Evolutionary conservation across 1,140 invertebrate genomes (phyloP).

Genomic region (Antheraea pernyi): DNA sequence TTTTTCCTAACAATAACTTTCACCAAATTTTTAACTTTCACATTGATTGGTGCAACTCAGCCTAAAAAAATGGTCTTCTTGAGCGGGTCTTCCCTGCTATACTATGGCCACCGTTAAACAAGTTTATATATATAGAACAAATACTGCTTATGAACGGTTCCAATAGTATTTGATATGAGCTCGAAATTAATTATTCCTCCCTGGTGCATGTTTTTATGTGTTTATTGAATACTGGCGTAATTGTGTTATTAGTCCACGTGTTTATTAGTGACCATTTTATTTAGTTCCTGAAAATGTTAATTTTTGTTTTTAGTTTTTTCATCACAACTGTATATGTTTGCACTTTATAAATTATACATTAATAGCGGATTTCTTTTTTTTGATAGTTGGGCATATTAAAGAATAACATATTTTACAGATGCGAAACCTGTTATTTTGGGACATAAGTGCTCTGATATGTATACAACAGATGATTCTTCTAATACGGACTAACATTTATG

Average conservation of each 20-base stretch:
- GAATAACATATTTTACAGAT: conserved; percentile 60
- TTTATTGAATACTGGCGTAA: conserved; percentile 66
- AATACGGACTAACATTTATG: conserved; percentile 40
- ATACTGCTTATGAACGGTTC: not conserved
- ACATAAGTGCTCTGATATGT: conserved; percentile 49
- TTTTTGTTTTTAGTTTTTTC: not conserved
- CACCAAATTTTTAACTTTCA: no score
- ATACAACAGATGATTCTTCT: conserved; percentile 51
- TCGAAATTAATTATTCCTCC: conserved; percentile 6
- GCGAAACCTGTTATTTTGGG: conserved; percentile 50
- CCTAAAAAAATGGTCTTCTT: no score
- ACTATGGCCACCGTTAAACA: no score
- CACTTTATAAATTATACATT: not conserved
- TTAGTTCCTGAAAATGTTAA: not conserved
- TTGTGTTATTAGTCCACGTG: conserved; percentile 38
- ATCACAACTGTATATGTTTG: not conserved
- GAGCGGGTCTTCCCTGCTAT: no score
- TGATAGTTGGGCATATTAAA: conserved; percentile 44
- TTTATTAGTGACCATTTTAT: not conserved
- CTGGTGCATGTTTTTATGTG: conserved; percentile 45
- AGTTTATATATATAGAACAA: not conserved
- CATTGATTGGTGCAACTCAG: no score
- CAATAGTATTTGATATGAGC: not conserved
- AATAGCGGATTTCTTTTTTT: not conserved
- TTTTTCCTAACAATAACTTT: no score